phyloP scores from a whole-genome alignment of 2,797 vertebrate genomes.

The Eulemur rubriventer region DNA sequence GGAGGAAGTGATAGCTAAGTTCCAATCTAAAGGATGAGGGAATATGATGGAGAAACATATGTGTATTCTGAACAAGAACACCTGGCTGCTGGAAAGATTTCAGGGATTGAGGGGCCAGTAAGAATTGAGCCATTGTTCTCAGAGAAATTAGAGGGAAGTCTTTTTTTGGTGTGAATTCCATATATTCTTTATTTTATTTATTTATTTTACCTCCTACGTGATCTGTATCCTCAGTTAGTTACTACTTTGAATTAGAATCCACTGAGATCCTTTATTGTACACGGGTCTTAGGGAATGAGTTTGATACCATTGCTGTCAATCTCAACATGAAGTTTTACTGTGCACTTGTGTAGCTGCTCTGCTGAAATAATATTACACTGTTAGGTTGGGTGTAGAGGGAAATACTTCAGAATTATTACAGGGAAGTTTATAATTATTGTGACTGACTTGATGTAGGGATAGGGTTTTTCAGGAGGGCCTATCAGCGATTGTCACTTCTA shows the following conservation, averaged over 20 bases:
- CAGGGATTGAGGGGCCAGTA: neutral
- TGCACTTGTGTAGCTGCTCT: neutral
- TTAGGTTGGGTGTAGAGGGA: neutral
- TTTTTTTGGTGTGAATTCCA: neutral
- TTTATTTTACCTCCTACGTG: neutral
- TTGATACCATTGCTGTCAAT: neutral
- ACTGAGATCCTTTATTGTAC: neutral
- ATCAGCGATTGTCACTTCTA: neutral
- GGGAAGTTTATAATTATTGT: neutral
- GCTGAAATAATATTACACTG: neutral
- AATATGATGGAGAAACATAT: neutral
- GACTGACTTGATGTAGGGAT: neutral
- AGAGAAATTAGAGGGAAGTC: neutral
- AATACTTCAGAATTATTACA: neutral
- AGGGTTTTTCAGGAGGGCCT: neutral
- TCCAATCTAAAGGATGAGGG: neutral
- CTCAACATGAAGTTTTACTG: neutral
- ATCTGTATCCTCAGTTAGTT: neutral
- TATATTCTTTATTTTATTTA: neutral
- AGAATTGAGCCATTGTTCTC: neutral
- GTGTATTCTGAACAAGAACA: neutral
- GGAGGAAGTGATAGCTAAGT: neutral
- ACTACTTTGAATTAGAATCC: neutral
- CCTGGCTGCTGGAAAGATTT: neutral
- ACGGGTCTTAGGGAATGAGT: neutral